These are phyloP conservation scores for Crocallis elinguaria DNA, from an alignment of 2,888 invertebrate species.

Conservation along the genomic window DNA sequence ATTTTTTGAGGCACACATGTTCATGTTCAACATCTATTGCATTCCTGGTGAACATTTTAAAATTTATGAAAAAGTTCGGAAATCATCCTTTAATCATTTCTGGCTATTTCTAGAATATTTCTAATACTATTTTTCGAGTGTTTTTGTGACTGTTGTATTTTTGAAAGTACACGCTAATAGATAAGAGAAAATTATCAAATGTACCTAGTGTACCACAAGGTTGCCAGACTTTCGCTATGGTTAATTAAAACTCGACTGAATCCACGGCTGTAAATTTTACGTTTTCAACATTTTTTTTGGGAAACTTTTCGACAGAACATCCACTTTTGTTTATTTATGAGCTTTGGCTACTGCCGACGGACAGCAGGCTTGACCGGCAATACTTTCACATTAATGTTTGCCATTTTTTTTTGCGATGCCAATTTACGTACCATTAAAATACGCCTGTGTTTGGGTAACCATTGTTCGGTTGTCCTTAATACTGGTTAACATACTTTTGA, in stretches of 20 bases:
- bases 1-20: too few relatives aligned
- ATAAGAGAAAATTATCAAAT: background rate
- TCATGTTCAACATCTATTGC: too few relatives aligned
- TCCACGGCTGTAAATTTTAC: slow-evolving; percentile 78
- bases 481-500: slow-evolving; percentile 40
- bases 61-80: too few relatives aligned
- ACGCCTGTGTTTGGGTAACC: slow-evolving; percentile 45
- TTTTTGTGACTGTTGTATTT: too few relatives aligned
- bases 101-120: too few relatives aligned
- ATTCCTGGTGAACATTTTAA: too few relatives aligned
- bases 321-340: slow-evolving; percentile 84
- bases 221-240: slow-evolving; percentile 56
- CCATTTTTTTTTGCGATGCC: slow-evolving; percentile 64
- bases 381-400: slow-evolving; percentile 69
- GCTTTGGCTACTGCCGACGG: slow-evolving; percentile 73
- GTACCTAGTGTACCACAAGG: slow-evolving; percentile 39
- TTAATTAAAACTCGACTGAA: slow-evolving; percentile 81
- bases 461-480: slow-evolving; percentile 50
- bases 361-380: slow-evolving; percentile 70
- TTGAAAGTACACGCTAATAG: too few relatives aligned
- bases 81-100: too few relatives aligned
- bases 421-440: slow-evolving; percentile 57
- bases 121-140: too few relatives aligned
- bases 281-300: slow-evolving; percentile 68
- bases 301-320: slow-evolving; percentile 80